A percentile compares a stretch with the other conserved stretches of the same genome.
These are phyloP conservation scores for Pteromalus puparum DNA, from an alignment of 1,140 invertebrate species.

Conservation along the genomic window DNA sequence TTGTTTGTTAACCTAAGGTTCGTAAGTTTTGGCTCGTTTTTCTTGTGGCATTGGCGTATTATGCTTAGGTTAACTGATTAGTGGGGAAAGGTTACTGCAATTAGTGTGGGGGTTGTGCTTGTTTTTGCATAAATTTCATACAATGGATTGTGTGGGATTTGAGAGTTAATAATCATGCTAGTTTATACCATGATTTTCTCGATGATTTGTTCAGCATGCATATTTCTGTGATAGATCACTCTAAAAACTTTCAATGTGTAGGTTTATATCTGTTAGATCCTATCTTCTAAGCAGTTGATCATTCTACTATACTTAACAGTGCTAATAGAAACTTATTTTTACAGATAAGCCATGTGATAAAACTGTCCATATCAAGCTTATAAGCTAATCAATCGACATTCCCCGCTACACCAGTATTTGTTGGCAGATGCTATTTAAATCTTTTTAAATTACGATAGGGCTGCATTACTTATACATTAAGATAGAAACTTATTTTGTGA, in stretches of 20 bases:
- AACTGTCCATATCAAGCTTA: not conserved
- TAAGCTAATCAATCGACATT: constrained; percentile 24
- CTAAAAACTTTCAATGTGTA: no score
- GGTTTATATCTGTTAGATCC: no score
- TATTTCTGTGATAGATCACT: no score
- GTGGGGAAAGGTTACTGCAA: not conserved
- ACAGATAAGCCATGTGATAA: constrained; percentile 43
- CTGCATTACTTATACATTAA: constrained; percentile 19
- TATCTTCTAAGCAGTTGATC: no score
- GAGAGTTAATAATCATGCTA: no score
- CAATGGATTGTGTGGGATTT: not conserved
- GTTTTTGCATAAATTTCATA: not conserved
- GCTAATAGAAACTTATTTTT: constrained; percentile 3
- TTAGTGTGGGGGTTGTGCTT: not conserved
- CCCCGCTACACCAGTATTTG: not conserved
- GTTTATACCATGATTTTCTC: no score
- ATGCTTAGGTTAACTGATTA: not conserved
- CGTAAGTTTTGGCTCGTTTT: not conserved
- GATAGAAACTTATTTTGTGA: not conserved
- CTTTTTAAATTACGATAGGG: not conserved
- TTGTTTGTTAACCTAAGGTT: not conserved
- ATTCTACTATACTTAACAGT: no score
- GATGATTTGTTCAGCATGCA: no score
- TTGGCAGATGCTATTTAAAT: not conserved
- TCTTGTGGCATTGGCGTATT: not conserved